Conservation (phyloP, 30 jellyfish, hydroid and myxozoan species). For the Aurelia sp. region DNA sequence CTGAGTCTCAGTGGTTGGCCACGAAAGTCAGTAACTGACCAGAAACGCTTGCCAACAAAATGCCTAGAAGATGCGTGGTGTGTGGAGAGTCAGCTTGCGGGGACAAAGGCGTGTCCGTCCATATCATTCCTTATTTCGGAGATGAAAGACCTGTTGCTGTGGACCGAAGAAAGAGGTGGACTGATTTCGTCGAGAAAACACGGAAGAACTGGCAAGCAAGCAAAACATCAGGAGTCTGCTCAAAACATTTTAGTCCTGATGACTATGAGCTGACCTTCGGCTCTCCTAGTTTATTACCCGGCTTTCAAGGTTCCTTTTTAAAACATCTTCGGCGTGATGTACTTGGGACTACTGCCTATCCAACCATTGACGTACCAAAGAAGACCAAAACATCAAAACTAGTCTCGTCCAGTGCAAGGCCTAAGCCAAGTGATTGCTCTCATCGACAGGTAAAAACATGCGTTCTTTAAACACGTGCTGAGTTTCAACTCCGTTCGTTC, state of each 20-base stretch:
- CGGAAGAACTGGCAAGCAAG: conserved; percentile 13
- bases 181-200: conserved; percentile 3
- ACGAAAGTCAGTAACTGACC: too few relatives aligned
- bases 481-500: too few relatives aligned
- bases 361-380: conserved; percentile 5
- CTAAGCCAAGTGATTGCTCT: too few relatives aligned
- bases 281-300: background rate
- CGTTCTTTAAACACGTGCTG: too few relatives aligned
- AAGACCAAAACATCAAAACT: too few relatives aligned
- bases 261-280: conserved; percentile 6
- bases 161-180: conserved; percentile 19
- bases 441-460: too few relatives aligned
- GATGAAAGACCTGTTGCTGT: conserved; percentile 8
- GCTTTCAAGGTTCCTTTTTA: background rate
- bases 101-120: conserved; percentile 13
- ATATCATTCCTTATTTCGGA: conserved; percentile 13
- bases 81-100: conserved; percentile 26
- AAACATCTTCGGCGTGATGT: conserved; percentile 12
- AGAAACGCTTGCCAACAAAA: background rate
- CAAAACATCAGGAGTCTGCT: conserved; percentile 17
- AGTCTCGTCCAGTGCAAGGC: too few relatives aligned
- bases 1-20: too few relatives aligned
- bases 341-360: background rate
- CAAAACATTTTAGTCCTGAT: conserved; percentile 1
- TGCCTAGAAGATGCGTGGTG: conserved; percentile 23